Conservation (phyloP, 2,888 invertebrate species). For the Ceramica pisi region DNA sequence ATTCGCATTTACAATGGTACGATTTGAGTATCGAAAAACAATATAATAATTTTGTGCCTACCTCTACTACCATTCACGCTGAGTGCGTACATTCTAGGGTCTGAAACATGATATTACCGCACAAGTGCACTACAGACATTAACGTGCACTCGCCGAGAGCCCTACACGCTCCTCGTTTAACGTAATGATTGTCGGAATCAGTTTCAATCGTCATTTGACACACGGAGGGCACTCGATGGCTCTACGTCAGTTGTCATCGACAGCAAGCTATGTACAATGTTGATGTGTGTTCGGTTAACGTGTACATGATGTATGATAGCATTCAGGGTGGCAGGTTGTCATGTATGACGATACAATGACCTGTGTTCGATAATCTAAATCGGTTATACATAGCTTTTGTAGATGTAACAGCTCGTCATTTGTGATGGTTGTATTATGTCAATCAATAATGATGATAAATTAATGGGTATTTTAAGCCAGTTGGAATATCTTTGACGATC, state of each 20-base stretch:
- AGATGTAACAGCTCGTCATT: background rate
- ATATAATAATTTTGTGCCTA: background rate
- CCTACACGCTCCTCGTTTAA: constrained; percentile 27
- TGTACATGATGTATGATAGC: constrained; percentile 1
- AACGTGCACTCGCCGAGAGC: background rate
- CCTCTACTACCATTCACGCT: background rate
- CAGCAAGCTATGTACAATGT: constrained; percentile 4
- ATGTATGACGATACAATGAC: constrained; percentile 10
- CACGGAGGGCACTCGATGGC: constrained; percentile 33
- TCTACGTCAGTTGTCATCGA: constrained; percentile 36
- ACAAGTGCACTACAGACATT: constrained; percentile 19
- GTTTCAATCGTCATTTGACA: constrained; percentile 56
- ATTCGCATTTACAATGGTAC: too few relatives aligned
- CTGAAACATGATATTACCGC: constrained; percentile 3
- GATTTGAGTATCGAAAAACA: too few relatives aligned
- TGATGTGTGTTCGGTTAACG: background rate
- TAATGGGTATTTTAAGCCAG: too few relatives aligned
- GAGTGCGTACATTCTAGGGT: background rate
- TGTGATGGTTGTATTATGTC: background rate
- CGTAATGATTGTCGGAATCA: constrained; percentile 49
- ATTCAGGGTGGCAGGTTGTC: constrained; percentile 17
- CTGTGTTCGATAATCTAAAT: background rate
- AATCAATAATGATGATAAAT: background rate
- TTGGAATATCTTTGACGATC: too few relatives aligned
- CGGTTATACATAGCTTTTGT: background rate